Conservation (phyloP, 2,888 invertebrate genomes). For the Brenthis hecate region DNA sequence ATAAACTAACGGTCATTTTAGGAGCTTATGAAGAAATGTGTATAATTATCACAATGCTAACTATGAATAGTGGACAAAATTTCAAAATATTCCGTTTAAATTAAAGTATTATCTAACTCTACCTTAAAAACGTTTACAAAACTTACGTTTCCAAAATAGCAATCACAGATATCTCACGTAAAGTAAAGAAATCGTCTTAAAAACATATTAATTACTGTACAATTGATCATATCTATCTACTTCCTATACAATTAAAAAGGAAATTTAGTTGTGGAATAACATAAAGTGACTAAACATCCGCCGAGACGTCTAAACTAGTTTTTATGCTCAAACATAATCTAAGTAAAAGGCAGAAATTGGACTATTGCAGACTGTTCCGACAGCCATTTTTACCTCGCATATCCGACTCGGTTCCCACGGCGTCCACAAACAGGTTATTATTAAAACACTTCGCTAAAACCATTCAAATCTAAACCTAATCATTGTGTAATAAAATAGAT, state of each 20-base stretch:
- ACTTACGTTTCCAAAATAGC: too few species aligned
- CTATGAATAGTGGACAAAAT: too few species aligned
- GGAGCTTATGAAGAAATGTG: too few species aligned
- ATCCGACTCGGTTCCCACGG: conserved; percentile 81
- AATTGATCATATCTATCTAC: conserved; percentile 12
- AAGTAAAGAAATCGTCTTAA: background rate
- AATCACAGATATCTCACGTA: too few species aligned
- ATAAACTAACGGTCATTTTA: too few species aligned
- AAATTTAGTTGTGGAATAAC: conserved; percentile 16
- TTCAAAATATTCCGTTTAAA: too few species aligned
- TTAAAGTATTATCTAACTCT: too few species aligned
- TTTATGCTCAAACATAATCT: conserved; percentile 55
- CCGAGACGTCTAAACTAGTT: conserved; percentile 60
- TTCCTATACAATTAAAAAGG: conserved; percentile 27
- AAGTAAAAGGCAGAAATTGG: conserved; percentile 82
- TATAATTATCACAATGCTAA: too few species aligned
- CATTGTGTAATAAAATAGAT: conserved; percentile 46
- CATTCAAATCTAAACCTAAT: conserved; percentile 56
- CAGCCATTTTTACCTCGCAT: conserved; percentile 80
- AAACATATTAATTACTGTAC: background rate
- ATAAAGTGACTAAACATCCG: conserved; percentile 38
- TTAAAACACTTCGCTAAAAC: conserved; percentile 68
- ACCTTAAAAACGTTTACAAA: too few species aligned
- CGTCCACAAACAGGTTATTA: conserved; percentile 80
- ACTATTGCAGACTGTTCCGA: conserved; percentile 80